A percentile compares a stretch with the other conserved stretches of the same genome.
phyloP scores from a whole-genome alignment of 2,888 invertebrate genomes.

The Nasonovia ribisnigri region DNA sequence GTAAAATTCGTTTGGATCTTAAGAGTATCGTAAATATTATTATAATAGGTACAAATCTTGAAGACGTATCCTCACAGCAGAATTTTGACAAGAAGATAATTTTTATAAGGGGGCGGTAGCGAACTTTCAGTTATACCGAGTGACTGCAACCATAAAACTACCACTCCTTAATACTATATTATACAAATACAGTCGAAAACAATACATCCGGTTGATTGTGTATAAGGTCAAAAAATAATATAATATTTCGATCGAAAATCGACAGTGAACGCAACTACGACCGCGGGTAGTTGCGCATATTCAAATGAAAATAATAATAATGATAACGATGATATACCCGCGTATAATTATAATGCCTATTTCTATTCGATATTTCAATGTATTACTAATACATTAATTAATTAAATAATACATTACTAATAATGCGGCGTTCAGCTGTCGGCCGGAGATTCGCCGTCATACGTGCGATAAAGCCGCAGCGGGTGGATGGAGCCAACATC shows the following conservation, averaged over 20 bases:
- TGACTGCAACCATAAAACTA: background rate
- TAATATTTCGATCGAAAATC: background rate
- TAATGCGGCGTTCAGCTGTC: background rate
- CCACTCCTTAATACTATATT: background rate
- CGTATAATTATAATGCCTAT: too few species aligned
- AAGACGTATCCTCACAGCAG: background rate
- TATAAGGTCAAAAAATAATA: background rate
- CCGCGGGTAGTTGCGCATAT: background rate
- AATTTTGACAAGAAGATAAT: too few species aligned
- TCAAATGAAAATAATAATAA: background rate
- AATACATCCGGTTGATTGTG: background rate
- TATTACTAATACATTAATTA: too few species aligned
- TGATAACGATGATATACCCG: too few species aligned
- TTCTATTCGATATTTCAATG: too few species aligned
- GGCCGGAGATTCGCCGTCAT: background rate
- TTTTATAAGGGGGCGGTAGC: background rate
- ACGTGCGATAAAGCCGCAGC: background rate
- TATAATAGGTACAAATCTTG: background rate
- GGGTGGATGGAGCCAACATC: background rate
- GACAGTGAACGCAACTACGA: background rate
- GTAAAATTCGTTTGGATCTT: background rate
- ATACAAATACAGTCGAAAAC: background rate
- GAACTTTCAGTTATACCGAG: background rate
- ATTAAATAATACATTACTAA: too few species aligned
- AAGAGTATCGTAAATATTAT: background rate